Evolutionary conservation across 2,888 invertebrate species (phyloP).

Genomic region (Rhagonycha lutea): DNA sequence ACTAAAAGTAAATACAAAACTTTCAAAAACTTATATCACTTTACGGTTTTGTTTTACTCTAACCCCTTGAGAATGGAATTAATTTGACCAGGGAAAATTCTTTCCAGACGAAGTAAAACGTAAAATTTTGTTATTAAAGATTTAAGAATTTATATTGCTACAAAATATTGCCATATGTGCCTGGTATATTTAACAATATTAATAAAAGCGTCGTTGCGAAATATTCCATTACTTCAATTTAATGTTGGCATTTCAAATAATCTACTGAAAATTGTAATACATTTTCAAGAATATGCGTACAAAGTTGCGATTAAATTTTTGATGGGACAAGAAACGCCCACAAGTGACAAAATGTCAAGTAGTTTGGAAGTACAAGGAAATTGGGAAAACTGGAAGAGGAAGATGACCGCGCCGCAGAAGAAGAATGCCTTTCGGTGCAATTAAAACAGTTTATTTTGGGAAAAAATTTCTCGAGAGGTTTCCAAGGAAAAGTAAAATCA

Average conservation of each 20-base stretch:
- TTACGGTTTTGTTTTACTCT: not conserved
- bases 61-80: conserved; percentile 1
- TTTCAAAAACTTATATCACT: conserved; percentile 2
- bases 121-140: not conserved
- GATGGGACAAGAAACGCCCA: not conserved
- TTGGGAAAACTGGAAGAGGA: not conserved
- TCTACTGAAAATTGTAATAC: not conserved
- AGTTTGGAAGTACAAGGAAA: not conserved
- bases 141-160: not conserved
- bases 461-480: not conserved
- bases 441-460: not conserved
- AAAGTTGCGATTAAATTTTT: not conserved
- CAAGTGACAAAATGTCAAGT: too few relatives aligned
- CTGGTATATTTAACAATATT: not conserved
- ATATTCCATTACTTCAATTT: not conserved
- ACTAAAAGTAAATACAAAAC: not conserved
- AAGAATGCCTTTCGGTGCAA: not conserved
- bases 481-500: not conserved
- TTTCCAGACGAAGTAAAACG: not conserved
- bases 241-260: not conserved
- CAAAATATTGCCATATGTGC: not conserved
- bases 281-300: not conserved
- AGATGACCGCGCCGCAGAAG: not conserved
- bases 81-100: not conserved
- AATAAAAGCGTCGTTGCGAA: not conserved